Conservation (phyloP, 2,888 invertebrate genomes). For the Torymus tubicola region DNA sequence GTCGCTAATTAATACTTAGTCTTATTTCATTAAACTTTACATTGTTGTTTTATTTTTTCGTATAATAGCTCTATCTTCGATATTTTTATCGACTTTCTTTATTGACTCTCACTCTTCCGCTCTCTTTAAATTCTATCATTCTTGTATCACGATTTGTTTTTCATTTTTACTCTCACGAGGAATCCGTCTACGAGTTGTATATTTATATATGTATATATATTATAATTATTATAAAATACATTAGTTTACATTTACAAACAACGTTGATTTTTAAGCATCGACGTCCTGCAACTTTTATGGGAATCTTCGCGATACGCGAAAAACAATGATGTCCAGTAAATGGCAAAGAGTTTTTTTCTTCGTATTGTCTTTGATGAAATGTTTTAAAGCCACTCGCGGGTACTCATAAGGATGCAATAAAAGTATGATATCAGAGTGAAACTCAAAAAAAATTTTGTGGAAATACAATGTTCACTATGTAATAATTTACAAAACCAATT, state of each 20-base stretch:
- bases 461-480: background rate
- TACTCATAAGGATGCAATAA: background rate
- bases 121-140: slow-evolving; percentile 59
- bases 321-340: slow-evolving; percentile 50
- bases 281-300: slow-evolving; percentile 64
- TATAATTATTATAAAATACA: slow-evolving; percentile 73
- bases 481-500: slow-evolving; percentile 20
- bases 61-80: slow-evolving; percentile 57
- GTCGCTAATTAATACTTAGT: slow-evolving; percentile 58
- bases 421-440: slow-evolving; percentile 2
- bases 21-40: slow-evolving; percentile 57
- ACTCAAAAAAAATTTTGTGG: background rate
- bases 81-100: slow-evolving; percentile 58
- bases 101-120: slow-evolving; percentile 61
- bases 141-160: slow-evolving; percentile 59
- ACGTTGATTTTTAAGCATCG: slow-evolving; percentile 71
- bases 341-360: slow-evolving; percentile 39
- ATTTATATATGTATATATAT: slow-evolving; percentile 57
- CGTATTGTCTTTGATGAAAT: slow-evolving; percentile 54
- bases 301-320: slow-evolving; percentile 55
- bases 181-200: slow-evolving; percentile 61
- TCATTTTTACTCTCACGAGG: slow-evolving; percentile 57
- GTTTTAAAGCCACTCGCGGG: slow-evolving; percentile 29
- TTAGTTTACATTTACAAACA: slow-evolving; percentile 74
- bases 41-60: slow-evolving; percentile 54